Percentiles rank a stretch among this genome's conserved stretches.
phyloP scores from a whole-genome alignment of 2,113 vertebrate species.

The Rhynchopsitta pachyrhyncha region DNA sequence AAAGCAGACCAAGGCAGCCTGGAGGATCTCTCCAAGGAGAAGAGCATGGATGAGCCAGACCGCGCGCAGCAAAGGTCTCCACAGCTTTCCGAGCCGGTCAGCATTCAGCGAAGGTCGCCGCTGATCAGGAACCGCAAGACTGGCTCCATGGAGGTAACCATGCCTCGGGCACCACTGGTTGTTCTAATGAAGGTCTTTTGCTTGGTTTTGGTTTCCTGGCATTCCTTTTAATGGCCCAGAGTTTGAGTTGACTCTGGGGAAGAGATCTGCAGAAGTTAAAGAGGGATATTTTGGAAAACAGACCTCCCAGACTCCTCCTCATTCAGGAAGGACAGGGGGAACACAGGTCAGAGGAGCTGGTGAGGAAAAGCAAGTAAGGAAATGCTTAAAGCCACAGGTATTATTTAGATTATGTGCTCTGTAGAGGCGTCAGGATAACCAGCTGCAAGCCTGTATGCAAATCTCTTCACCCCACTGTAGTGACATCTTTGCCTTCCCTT shows the following conservation, averaged over 20 bases:
- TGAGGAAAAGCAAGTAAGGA: not conserved
- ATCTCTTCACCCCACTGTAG: not conserved
- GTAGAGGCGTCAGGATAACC: not conserved
- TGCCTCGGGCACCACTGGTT: fast-evolving
- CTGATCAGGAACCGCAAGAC: constrained; percentile 92
- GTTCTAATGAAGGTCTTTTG: not conserved
- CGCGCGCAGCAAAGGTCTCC: constrained; percentile 74
- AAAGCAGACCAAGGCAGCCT: constrained; percentile 88
- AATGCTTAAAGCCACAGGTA: not conserved
- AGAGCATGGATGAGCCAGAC: constrained; percentile 80
- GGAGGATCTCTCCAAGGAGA: constrained; percentile 80
- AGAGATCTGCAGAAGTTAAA: not conserved
- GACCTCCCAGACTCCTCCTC: not conserved
- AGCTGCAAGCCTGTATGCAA: not conserved
- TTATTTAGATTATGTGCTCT: not conserved
- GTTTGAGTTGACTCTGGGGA: not conserved
- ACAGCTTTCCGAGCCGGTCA: constrained; percentile 76
- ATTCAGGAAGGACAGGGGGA: not conserved
- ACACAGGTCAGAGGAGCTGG: not conserved
- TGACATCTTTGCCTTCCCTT: not conserved
- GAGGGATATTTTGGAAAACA: not conserved
- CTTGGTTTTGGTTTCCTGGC: not conserved
- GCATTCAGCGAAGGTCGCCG: constrained; percentile 84
- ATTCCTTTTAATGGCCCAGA: not conserved
- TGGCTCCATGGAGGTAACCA: constrained; percentile 94